Evolutionary conservation across 2,888 invertebrate genomes (phyloP).

Genomic region (Dioctria linearis): DNA sequence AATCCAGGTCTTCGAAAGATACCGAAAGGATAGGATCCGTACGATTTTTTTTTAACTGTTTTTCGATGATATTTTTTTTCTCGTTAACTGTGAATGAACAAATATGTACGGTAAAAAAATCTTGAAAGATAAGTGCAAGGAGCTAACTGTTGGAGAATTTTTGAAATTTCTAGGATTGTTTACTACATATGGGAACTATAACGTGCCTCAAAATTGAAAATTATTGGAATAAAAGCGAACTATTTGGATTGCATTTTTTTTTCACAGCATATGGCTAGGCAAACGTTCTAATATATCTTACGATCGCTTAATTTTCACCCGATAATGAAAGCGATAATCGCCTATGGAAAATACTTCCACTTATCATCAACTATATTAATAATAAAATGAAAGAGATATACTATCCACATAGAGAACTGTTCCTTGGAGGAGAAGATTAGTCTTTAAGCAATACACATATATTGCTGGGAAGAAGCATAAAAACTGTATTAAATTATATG

Average conservation of each 20-base stretch:
- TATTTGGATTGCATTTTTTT: no score
- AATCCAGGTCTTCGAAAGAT: background rate
- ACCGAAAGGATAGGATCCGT: no score
- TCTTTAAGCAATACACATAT: conserved; percentile 58
- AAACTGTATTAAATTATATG: no score
- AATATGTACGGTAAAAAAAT: no score
- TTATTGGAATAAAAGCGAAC: background rate
- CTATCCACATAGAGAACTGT: conserved; percentile 50
- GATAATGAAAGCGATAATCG: background rate
- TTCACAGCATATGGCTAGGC: background rate
- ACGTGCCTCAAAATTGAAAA: background rate
- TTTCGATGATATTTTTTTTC: background rate
- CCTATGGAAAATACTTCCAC: background rate
- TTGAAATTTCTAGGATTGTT: no score
- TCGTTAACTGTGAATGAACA: background rate
- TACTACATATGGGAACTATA: no score
- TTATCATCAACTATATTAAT: conserved; percentile 11
- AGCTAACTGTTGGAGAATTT: no score
- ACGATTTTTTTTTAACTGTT: no score
- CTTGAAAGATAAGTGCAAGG: background rate
- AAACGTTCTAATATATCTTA: no score
- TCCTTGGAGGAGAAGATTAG: conserved; percentile 58
- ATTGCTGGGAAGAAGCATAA: no score
- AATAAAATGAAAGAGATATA: conserved; percentile 49
- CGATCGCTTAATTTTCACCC: background rate